Conservation (phyloP, 2,797 vertebrate genomes). For the Halcyon leucocephala region DNA sequence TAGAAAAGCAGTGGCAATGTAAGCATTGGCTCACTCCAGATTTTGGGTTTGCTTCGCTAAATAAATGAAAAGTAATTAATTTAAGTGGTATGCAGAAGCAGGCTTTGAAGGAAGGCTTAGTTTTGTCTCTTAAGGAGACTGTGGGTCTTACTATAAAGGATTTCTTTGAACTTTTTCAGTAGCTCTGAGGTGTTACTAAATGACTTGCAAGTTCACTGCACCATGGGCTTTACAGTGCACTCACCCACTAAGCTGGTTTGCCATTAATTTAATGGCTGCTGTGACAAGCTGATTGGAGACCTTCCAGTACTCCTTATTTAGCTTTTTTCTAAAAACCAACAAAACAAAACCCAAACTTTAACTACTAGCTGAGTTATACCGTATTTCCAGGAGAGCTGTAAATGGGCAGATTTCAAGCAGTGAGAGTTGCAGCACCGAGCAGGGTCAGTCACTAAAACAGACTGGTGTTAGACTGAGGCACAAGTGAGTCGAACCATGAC, state of each 20-base stretch:
- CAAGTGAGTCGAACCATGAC: not conserved
- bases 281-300: not conserved
- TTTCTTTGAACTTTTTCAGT: not conserved
- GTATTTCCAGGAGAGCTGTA: not conserved
- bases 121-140: not conserved
- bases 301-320: not conserved
- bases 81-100: not conserved
- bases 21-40: not conserved
- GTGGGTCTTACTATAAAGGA: not conserved
- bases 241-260: not conserved
- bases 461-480: not conserved
- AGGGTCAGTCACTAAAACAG: not conserved
- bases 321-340: not conserved
- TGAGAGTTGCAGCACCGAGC: not conserved
- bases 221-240: fast-evolving
- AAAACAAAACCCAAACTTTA: not conserved
- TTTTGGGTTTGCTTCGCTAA: not conserved
- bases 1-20: not conserved
- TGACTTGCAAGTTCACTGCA: fast-evolving
- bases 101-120: not conserved
- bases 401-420: not conserved
- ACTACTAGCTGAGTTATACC: not conserved
- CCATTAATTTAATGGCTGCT: fast-evolving
- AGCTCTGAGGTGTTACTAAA: not conserved
- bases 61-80: not conserved